Percentiles rank a stretch among this genome's conserved stretches.
Conservation (phyloP, 2,888 invertebrate genomes). For the Catotricha subobsoleta region DNA sequence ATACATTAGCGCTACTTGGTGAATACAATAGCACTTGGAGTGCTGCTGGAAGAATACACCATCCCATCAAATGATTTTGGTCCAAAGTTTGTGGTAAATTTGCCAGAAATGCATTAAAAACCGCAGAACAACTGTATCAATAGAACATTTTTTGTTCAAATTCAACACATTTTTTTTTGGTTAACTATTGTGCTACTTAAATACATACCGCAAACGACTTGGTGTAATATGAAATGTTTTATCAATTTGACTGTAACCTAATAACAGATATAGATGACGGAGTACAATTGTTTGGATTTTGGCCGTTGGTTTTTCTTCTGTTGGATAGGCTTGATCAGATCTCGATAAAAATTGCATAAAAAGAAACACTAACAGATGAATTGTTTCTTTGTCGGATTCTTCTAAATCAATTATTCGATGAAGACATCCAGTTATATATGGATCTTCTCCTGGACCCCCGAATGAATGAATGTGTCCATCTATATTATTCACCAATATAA, state of each 20-base stretch:
- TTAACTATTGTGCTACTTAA: no score
- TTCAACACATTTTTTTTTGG: no score
- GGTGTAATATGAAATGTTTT: constrained; percentile 84
- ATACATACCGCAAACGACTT: constrained; percentile 52
- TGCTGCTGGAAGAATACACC: constrained; percentile 69
- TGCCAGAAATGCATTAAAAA: constrained; percentile 89
- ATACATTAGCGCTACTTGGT: constrained; percentile 51
- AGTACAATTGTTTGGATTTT: constrained; percentile 75
- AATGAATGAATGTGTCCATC: constrained; percentile 73
- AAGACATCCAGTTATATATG: constrained; percentile 56
- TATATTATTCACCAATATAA: no score
- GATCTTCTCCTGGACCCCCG: constrained; percentile 65
- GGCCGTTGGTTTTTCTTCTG: constrained; percentile 64
- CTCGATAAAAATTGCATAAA: constrained; percentile 90
- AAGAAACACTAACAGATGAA: constrained; percentile 84
- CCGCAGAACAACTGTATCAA: constrained; percentile 59
- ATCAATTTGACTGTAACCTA: constrained; percentile 86
- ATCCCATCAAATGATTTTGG: constrained; percentile 88
- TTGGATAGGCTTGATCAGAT: constrained; percentile 63
- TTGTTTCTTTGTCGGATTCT: constrained; percentile 88
- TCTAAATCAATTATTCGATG: constrained; percentile 84
- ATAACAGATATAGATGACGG: constrained; percentile 73
- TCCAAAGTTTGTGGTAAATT: constrained; percentile 88
- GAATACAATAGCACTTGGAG: constrained; percentile 64
- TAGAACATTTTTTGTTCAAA: constrained; percentile 1